Percentiles rank a stretch among this genome's conserved stretches.
These are phyloP conservation scores for Auanema sp. DNA, from an alignment of 2,888 invertebrate species.

Conservation along the genomic window DNA sequence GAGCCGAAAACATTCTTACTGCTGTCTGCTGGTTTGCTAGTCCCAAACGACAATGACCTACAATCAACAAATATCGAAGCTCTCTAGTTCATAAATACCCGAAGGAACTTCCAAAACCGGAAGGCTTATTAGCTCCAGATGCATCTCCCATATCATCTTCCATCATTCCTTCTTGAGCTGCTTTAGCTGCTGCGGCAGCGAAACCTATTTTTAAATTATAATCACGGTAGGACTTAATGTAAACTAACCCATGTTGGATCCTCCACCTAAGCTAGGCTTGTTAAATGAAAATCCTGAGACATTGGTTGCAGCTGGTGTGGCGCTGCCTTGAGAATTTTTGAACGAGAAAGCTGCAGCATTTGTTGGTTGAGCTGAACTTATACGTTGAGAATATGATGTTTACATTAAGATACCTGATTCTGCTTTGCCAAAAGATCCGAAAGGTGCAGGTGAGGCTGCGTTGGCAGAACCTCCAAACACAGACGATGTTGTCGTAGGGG, in stretches of 20 bases:
- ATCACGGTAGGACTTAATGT: not conserved
- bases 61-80: not conserved
- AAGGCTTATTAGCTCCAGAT: not conserved
- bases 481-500: no score
- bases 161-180: conserved; percentile 19
- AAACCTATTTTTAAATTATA: not conserved
- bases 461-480: not conserved
- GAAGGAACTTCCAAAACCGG: not conserved
- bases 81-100: not conserved
- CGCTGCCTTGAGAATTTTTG: no score
- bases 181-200: conserved; percentile 16
- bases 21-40: not conserved
- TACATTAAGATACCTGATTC: not conserved
- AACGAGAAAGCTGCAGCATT: no score
- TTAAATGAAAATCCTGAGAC: not conserved
- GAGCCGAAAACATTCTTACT: no score
- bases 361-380: no score
- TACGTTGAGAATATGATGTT: no score
- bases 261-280: not conserved
- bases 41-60: not conserved
- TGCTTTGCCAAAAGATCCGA: not conserved
- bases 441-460: not conserved
- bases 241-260: not conserved
- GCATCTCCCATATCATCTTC: conserved; percentile 11
- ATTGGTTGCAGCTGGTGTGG: no score